Evolutionary conservation across 2,888 invertebrate species (phyloP).

Genomic region (Tholera decimalis): DNA sequence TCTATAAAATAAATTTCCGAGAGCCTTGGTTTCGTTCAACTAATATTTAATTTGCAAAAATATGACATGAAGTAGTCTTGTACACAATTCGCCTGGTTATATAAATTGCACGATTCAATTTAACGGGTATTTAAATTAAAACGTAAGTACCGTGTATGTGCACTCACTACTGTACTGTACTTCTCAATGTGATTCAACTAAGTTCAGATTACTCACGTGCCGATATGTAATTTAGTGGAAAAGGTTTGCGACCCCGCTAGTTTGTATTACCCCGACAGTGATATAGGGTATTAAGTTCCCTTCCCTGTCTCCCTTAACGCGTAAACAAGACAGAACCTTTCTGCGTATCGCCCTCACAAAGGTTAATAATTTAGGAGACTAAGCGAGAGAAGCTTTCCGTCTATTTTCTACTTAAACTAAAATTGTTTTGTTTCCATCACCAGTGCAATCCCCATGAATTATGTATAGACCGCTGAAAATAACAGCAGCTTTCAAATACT

Average conservation of each 20-base stretch:
- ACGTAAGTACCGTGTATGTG: no score
- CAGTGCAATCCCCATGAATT: constrained; percentile 77
- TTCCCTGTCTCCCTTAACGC: constrained; percentile 89
- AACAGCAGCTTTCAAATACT: constrained; percentile 67
- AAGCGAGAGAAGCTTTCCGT: constrained; percentile 82
- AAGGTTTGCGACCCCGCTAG: constrained; percentile 90
- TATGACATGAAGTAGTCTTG: constrained; percentile 1
- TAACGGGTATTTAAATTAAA: constrained; percentile 37
- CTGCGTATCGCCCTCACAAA: constrained; percentile 87
- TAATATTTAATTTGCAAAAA: constrained; percentile 17
- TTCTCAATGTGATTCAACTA: constrained; percentile 85
- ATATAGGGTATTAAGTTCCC: constrained; percentile 91
- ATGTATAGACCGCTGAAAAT: constrained; percentile 70
- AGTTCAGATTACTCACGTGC: constrained; percentile 87
- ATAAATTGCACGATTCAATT: constrained; percentile 14
- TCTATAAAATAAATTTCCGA: constrained; percentile 36
- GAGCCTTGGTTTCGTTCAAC: constrained; percentile 7
- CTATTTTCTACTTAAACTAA: constrained; percentile 86
- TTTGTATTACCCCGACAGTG: constrained; percentile 90
- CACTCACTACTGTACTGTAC: constrained; percentile 75
- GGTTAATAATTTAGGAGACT: constrained; percentile 90
- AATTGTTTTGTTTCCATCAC: constrained; percentile 84
- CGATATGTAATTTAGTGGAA: constrained; percentile 91
- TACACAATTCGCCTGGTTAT: constrained; percentile 15
- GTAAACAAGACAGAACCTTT: constrained; percentile 91